Evolutionary conservation across 2,797 vertebrate genomes (phyloP), one percentile per base, ranked within the genome.

Genomic region (Enteromius treurensis): DNA sequence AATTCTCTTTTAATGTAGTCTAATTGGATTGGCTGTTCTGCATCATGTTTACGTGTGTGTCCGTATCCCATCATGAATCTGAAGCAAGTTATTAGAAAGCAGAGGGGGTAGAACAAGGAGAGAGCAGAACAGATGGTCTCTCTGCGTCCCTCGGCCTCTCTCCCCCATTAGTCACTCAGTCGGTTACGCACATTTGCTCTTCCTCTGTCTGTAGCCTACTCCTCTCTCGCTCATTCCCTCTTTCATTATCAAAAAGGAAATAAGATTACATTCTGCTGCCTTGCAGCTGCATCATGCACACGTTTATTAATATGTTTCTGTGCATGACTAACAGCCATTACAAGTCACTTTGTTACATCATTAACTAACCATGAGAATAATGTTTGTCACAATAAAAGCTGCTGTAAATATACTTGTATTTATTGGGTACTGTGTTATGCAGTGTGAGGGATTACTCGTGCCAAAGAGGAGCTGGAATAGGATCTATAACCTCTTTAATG

Each of bases 171-270:
- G 71, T 77, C 81, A 77, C 37, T 77, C 74, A 62, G 37, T 67
- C 40, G 37, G 73, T 77, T 65, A 75, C 26, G 21, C 80, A 53
- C 62, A 78, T 47, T 70, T 62, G 64, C 68, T 68, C 82, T 68
- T 65, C 67, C 40, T 84, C 78, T 55, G 32, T 82, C 76, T 82
- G 84, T 81, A 26, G 26, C 26, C 26, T 26, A 86, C 64, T 76
- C 74, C 73, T 80, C 62, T 62, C 85, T 85, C 70, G 84, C 83
- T 75, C 85, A 55, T 84, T 75, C 62, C 62, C 64, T 81, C 81
- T 55, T 62, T 81, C 71, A 69, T 80, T 81, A 77, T 67, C 80
- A 82, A 76, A 83, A 60, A 58, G 37, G 51, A 83, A 77, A 83
- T 78, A 69, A 10, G 64, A 68, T 83, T 77, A 77, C 71, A 71